phyloP scores from a whole-genome alignment of 2,113 vertebrate genomes.

The Dasyprocta punctata region DNA sequence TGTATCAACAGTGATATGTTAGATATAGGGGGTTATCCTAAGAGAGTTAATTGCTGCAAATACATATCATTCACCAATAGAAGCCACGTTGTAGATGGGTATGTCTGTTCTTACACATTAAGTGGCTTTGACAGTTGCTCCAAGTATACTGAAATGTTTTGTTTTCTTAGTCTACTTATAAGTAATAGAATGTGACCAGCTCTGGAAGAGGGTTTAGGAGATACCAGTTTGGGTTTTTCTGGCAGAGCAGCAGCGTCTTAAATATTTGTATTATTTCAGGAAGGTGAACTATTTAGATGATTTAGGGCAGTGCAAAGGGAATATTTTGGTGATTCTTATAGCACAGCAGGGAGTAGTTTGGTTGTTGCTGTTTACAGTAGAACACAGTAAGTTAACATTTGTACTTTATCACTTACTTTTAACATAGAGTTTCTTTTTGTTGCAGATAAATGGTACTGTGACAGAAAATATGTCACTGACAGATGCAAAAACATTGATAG shows the following conservation, averaged over 20 bases:
- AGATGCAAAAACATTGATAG: conserved; percentile 99
- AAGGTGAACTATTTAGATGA: neutral
- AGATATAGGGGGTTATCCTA: neutral
- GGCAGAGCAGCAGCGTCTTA: neutral
- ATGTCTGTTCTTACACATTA: neutral
- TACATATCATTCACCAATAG: neutral
- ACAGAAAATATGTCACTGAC: conserved; percentile 99
- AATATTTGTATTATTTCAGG: neutral
- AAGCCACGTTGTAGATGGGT: neutral
- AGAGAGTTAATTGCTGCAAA: neutral
- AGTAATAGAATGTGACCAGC: neutral
- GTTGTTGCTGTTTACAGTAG: neutral
- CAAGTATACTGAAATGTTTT: neutral
- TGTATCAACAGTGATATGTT: neutral
- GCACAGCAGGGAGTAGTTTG: neutral
- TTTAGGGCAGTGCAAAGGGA: neutral
- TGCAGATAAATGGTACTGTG: conserved; percentile 98
- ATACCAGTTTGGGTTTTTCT: neutral
- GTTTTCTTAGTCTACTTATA: neutral
- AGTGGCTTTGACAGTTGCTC: neutral
- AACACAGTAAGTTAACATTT: neutral
- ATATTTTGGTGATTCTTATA: neutral
- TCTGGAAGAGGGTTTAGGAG: neutral
- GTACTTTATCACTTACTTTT: conserved; percentile 31
- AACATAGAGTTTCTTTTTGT: conserved; percentile 67